Percentiles rank a stretch among this genome's conserved stretches.
phyloP scores from a whole-genome alignment of 1,140 invertebrate species.

The Heliconius nattereri region DNA sequence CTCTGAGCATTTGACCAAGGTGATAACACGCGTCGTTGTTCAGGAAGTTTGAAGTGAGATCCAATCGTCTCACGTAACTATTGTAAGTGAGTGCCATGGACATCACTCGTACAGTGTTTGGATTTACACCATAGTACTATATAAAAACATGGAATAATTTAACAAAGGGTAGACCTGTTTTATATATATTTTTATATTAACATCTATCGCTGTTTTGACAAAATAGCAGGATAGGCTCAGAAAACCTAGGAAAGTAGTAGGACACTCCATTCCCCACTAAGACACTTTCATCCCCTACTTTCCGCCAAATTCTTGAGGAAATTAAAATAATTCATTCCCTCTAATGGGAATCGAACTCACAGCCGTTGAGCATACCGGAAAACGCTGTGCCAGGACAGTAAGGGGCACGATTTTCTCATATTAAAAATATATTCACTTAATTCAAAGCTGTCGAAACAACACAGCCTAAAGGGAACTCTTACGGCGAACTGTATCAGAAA shows the following conservation, averaged over 20 bases:
- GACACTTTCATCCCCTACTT: too few relatives aligned
- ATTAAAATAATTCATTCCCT: too few relatives aligned
- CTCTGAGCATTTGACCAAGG: slow-evolving; percentile 65
- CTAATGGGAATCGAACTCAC: too few relatives aligned
- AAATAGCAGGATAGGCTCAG: neutral
- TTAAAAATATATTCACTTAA: slow-evolving; percentile 1
- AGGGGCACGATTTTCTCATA: neutral
- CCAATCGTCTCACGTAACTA: slow-evolving; percentile 58
- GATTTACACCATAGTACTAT: slow-evolving; percentile 74
- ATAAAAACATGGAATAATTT: slow-evolving; percentile 14
- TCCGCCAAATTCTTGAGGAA: too few relatives aligned
- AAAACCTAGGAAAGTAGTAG: too few relatives aligned
- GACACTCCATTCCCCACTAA: too few relatives aligned
- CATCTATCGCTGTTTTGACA: too few relatives aligned
- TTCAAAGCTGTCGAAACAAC: neutral
- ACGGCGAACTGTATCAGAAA: slow-evolving; percentile 26
- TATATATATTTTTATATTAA: too few relatives aligned
- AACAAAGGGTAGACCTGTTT: too few relatives aligned
- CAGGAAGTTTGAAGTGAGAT: slow-evolving; percentile 76
- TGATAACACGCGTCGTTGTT: slow-evolving; percentile 72
- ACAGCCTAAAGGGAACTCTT: slow-evolving; percentile 12
- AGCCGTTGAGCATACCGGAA: too few relatives aligned
- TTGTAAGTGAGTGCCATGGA: slow-evolving; percentile 67
- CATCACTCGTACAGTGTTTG: slow-evolving; percentile 65
- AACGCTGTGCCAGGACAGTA: too few relatives aligned